Conservation (phyloP, 2,888 invertebrate species). For the Zygothrica quintamaculata region DNA sequence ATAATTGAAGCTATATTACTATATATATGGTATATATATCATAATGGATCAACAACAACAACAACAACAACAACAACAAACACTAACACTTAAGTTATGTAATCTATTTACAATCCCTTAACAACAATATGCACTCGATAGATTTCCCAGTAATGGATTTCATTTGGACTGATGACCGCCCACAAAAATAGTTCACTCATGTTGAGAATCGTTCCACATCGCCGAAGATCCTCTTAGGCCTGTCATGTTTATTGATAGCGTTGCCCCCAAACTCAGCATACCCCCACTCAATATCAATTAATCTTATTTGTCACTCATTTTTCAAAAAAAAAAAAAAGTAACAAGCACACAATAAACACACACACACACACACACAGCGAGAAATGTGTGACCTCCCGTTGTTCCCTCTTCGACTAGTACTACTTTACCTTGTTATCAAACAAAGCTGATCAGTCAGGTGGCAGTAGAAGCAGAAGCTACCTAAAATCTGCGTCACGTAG, state of each 20-base stretch:
- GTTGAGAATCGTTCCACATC: constrained; percentile 54
- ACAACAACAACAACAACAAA: too few species aligned
- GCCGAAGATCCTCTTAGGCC: constrained; percentile 74
- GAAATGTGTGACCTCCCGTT: constrained; percentile 2
- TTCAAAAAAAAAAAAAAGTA: constrained; percentile 62
- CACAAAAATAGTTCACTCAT: constrained; percentile 32
- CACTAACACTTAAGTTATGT: neutral
- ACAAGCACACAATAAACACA: constrained; percentile 28
- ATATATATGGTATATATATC: neutral
- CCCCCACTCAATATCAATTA: constrained; percentile 67
- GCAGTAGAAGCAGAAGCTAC: constrained; percentile 75
- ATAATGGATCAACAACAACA: too few species aligned
- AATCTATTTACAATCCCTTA: constrained; percentile 20
- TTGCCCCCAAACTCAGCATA: neutral
- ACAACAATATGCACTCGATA: constrained; percentile 4
- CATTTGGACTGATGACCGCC: constrained; percentile 6
- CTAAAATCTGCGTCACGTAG: constrained; percentile 69
- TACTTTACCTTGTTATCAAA: constrained; percentile 68
- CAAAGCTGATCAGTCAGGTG: constrained; percentile 80
- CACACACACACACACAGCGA: constrained; percentile 7
- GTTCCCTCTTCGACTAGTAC: neutral
- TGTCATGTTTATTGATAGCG: constrained; percentile 62
- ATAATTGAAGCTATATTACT: neutral
- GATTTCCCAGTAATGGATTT: constrained; percentile 31
- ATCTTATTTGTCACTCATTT: constrained; percentile 80